A percentile compares a stretch with the other conserved stretches of the same genome.
Evolutionary conservation across 2,888 invertebrate species (phyloP).

Genomic region (Netelia virgata): DNA sequence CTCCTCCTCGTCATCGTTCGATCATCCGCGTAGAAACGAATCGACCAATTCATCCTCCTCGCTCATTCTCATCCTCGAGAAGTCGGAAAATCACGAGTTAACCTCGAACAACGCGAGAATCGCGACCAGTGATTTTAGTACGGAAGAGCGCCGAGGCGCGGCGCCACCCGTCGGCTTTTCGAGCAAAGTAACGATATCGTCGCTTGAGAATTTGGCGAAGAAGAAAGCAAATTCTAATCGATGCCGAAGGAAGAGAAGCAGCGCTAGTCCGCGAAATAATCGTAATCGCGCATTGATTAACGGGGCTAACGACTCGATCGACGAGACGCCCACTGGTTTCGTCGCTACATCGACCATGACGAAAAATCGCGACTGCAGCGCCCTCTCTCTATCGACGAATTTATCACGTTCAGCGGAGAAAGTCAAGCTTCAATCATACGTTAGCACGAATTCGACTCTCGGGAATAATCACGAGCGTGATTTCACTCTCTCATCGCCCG

Average conservation of each 20-base stretch:
- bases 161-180: slow-evolving; percentile 24
- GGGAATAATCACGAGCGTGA: background rate
- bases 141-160: background rate
- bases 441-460: background rate
- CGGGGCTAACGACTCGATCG: slow-evolving; percentile 15
- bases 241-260: slow-evolving; percentile 56
- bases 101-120: background rate
- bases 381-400: slow-evolving; percentile 45
- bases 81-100: slow-evolving; percentile 17
- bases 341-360: slow-evolving; percentile 64
- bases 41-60: slow-evolving; percentile 65
- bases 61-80: slow-evolving; percentile 63
- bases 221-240: slow-evolving; percentile 46
- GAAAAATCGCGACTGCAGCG: slow-evolving; percentile 57
- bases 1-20: slow-evolving; percentile 44
- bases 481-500: slow-evolving; percentile 1
- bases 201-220: slow-evolving; percentile 60
- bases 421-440: slow-evolving; percentile 44
- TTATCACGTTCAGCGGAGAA: slow-evolving; percentile 54
- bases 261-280: slow-evolving; percentile 50
- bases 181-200: slow-evolving; percentile 50
- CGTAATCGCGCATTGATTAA: slow-evolving; percentile 34
- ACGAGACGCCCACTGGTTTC: slow-evolving; percentile 39
- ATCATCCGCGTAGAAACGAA: slow-evolving; percentile 52
- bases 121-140: background rate